These are phyloP conservation scores for Heliconius cydno DNA, from an alignment of 2,888 invertebrate genomes.

Conservation along the genomic window DNA sequence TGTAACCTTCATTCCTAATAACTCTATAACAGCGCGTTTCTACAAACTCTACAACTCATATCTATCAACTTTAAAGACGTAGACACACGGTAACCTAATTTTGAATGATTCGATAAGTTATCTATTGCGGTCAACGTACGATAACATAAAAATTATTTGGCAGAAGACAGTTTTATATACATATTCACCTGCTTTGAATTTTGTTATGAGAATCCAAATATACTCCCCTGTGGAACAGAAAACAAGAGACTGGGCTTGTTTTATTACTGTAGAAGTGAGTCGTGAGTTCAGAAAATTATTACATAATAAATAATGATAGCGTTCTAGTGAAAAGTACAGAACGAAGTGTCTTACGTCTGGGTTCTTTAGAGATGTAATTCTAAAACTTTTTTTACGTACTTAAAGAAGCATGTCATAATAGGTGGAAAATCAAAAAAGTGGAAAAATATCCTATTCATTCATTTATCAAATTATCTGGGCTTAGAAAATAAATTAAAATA, in stretches of 20 bases:
- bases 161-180: slow-evolving; percentile 23
- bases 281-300: not conserved
- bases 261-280: not conserved
- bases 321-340: not conserved
- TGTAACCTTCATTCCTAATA: not conserved
- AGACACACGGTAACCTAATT: slow-evolving; percentile 62
- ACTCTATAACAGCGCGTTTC: not conserved
- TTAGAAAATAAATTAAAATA: not conserved
- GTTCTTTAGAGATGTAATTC: too few relatives aligned
- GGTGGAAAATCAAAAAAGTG: too few relatives aligned
- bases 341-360: not conserved
- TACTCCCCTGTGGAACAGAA: not conserved
- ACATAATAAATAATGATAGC: not conserved
- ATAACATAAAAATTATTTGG: slow-evolving; percentile 52
- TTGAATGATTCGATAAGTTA: slow-evolving; percentile 60
- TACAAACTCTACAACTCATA: not conserved
- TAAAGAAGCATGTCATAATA: too few relatives aligned
- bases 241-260: not conserved
- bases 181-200: slow-evolving; percentile 18
- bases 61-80: slow-evolving; percentile 21
- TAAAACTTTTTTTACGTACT: too few relatives aligned
- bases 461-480: not conserved
- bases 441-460: not conserved
- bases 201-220: not conserved
- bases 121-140: slow-evolving; percentile 69